phyloP scores from a whole-genome alignment of 2,888 invertebrate species.

The Epiblema foenella region DNA sequence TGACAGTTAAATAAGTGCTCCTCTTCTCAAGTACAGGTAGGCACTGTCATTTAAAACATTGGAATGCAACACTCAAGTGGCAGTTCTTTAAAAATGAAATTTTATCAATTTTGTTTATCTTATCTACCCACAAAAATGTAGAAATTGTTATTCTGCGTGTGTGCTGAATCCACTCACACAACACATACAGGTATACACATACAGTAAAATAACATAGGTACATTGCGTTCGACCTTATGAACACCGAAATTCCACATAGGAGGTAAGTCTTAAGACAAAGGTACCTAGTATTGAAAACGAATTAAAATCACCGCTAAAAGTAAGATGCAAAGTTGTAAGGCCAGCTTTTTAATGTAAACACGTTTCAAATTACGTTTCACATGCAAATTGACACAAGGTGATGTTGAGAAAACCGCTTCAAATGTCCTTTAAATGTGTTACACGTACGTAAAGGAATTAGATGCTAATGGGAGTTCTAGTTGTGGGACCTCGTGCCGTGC shows the following conservation, averaged over 20 bases:
- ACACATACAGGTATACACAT: too few species aligned
- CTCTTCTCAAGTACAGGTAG: too few species aligned
- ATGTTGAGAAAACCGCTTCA: neutral
- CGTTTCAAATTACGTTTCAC: conserved; percentile 24
- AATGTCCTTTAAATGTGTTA: neutral
- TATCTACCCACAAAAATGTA: conserved; percentile 1
- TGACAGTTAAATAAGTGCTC: too few species aligned
- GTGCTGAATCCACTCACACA: too few species aligned
- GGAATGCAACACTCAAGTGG: too few species aligned
- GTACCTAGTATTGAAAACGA: neutral
- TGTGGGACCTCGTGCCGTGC: too few species aligned
- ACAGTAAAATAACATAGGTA: too few species aligned
- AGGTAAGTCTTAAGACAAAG: neutral
- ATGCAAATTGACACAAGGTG: conserved; percentile 25
- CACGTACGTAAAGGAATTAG: neutral
- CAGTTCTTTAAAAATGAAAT: too few species aligned
- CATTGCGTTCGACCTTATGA: neutral
- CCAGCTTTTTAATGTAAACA: conserved; percentile 33
- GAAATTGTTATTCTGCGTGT: neutral
- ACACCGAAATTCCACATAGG: neutral
- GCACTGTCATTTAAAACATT: too few species aligned
- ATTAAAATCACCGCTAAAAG: neutral
- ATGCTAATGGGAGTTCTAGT: neutral
- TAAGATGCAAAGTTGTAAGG: conserved; percentile 10
- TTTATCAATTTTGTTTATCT: conserved; percentile 4